phyloP scores from a whole-genome alignment of 2,888 invertebrate genomes.

The Meiosimyza platycephala region DNA sequence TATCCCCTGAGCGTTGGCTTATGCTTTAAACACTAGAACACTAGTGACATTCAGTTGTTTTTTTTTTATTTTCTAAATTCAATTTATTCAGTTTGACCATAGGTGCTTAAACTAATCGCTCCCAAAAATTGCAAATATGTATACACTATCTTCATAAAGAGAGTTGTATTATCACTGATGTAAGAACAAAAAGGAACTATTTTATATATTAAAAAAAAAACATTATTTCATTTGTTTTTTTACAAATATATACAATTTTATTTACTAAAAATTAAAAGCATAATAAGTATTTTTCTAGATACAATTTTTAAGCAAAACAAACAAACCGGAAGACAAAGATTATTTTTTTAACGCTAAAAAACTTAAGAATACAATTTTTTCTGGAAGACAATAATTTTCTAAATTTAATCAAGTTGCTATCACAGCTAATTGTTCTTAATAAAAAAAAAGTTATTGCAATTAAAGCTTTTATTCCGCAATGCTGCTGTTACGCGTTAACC shows the following conservation, averaged over 20 bases:
- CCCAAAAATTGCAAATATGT: too few relatives aligned
- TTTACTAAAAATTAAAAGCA: slow-evolving; percentile 19
- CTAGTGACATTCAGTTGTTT: too few relatives aligned
- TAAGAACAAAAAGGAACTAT: too few relatives aligned
- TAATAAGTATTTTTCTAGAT: slow-evolving; percentile 1
- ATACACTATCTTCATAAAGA: too few relatives aligned
- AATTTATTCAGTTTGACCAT: too few relatives aligned
- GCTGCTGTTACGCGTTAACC: neutral
- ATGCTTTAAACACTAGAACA: too few relatives aligned
- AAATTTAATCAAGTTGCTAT: slow-evolving; percentile 16
- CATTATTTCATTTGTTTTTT: neutral
- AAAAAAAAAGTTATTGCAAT: slow-evolving; percentile 9
- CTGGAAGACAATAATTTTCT: slow-evolving; percentile 10
- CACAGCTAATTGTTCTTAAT: slow-evolving; percentile 16
- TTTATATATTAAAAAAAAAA: neutral
- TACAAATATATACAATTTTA: slow-evolving; percentile 34
- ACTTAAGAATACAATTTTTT: neutral
- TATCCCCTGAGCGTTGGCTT: too few relatives aligned
- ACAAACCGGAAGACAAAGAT: neutral
- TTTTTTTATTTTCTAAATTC: too few relatives aligned
- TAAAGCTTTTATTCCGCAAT: slow-evolving; percentile 31
- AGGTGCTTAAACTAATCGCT: too few relatives aligned
- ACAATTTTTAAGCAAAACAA: slow-evolving; percentile 16
- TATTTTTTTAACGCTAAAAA: neutral
- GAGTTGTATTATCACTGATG: too few relatives aligned